Percentiles rank a stretch among this genome's conserved stretches.
These are phyloP conservation scores for Taeniopygia guttata DNA, from an alignment of 2,797 vertebrate species.

Conservation along the genomic window DNA sequence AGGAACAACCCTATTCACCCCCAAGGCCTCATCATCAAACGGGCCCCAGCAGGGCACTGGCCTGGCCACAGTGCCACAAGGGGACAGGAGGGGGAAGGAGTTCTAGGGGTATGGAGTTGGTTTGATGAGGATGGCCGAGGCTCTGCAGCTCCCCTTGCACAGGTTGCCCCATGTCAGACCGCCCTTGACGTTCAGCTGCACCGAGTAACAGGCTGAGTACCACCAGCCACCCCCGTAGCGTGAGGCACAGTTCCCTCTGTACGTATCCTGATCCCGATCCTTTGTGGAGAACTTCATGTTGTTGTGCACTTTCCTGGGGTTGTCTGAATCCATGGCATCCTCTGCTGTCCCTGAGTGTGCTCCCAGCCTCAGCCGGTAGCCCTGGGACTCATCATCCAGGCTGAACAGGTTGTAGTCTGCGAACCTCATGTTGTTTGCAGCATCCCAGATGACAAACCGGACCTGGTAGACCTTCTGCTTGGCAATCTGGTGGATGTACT, in stretches of 20 bases:
- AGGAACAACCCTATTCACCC: background rate
- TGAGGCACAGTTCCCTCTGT: constrained; percentile 43
- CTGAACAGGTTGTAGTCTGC: constrained; percentile 60
- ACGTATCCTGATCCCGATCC: constrained; percentile 58
- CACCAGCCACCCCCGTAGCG: constrained; percentile 30
- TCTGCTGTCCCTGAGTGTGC: background rate
- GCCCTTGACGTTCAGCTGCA: constrained; percentile 24
- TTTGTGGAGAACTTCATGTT: constrained; percentile 65
- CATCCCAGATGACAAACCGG: constrained; percentile 43
- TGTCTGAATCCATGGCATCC: constrained; percentile 54
- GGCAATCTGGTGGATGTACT: constrained; percentile 58
- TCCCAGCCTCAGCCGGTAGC: constrained; percentile 55
- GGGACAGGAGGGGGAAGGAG: background rate
- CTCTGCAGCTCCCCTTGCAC: constrained; percentile 46
- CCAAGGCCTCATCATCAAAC: background rate
- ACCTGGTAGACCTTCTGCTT: constrained; percentile 51
- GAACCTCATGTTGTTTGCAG: background rate
- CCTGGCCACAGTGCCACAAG: background rate
- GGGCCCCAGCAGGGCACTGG: background rate
- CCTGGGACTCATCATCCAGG: background rate
- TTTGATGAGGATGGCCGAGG: constrained; percentile 53
- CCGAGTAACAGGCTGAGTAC: constrained; percentile 38
- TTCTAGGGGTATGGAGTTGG: background rate
- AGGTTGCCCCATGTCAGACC: constrained; percentile 16
- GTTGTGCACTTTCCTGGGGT: constrained; percentile 25